Evolutionary conservation across 2,113 vertebrate species (phyloP).

Genomic region (Acrocephalus kingi): DNA sequence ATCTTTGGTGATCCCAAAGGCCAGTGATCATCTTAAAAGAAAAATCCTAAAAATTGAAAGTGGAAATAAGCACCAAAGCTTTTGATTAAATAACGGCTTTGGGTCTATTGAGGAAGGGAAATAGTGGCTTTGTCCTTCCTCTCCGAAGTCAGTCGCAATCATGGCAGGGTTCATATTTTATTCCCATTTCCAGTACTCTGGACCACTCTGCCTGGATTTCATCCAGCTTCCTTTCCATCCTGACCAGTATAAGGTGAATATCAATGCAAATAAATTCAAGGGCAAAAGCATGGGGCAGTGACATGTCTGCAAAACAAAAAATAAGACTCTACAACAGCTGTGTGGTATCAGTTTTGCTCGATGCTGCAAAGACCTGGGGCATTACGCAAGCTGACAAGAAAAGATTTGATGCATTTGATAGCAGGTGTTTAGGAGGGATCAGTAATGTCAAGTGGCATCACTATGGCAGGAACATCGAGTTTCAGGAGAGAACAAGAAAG

Average conservation of each 20-base stretch:
- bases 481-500: conserved; percentile 69
- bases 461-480: conserved; percentile 57
- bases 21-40: not conserved
- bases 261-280: conserved; percentile 64
- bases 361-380: conserved; percentile 71
- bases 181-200: not conserved
- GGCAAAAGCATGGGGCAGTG: conserved; percentile 63
- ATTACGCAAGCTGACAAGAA: conserved; percentile 74
- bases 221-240: not conserved
- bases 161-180: not conserved
- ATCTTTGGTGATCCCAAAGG: not conserved
- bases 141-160: not conserved
- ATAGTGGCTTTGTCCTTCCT: not conserved
- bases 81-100: not conserved
- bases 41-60: not conserved
- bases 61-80: not conserved
- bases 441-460: conserved; percentile 66
- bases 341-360: conserved; percentile 73
- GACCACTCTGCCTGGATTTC: conserved; percentile 3
- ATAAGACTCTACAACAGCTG: conserved; percentile 74
- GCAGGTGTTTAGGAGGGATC: conserved; percentile 74
- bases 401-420: conserved; percentile 76
- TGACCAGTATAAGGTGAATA: conserved; percentile 41
- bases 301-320: conserved; percentile 72
- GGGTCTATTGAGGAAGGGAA: not conserved